These are phyloP conservation scores for Pseudorectes ferrugineus DNA, from an alignment of 2,113 vertebrate genomes.

Conservation along the genomic window DNA sequence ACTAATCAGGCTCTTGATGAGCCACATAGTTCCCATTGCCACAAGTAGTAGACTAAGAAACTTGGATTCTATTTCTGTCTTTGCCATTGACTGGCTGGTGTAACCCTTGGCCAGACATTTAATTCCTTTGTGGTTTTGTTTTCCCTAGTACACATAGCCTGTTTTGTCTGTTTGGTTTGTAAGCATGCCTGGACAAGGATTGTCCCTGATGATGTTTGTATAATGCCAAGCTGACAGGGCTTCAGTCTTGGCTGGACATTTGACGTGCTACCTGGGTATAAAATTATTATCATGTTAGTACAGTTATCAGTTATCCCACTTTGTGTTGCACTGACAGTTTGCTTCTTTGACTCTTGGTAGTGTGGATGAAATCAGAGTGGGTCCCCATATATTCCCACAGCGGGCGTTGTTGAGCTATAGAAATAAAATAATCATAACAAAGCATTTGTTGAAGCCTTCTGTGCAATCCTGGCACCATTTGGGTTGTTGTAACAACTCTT, in stretches of 20 bases:
- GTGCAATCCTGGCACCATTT: background rate
- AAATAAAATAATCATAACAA: background rate
- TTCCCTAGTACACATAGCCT: background rate
- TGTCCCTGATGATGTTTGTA: background rate
- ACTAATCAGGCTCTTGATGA: background rate
- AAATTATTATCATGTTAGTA: background rate
- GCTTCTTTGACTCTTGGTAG: background rate
- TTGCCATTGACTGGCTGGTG: background rate
- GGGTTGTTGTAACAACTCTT: conserved; percentile 2
- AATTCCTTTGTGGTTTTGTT: conserved; percentile 25
- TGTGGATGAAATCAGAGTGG: background rate
- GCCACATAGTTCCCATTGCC: background rate
- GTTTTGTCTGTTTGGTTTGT: conserved; percentile 22
- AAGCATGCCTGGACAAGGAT: background rate
- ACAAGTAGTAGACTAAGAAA: background rate
- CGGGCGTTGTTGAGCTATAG: background rate
- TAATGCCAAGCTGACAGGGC: background rate
- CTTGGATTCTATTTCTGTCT: conserved; percentile 24
- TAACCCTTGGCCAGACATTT: background rate
- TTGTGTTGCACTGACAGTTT: background rate
- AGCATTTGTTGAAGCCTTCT: background rate
- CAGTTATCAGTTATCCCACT: background rate
- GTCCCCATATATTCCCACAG: background rate
- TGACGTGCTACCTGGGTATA: background rate
- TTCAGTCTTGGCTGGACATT: background rate